Evolutionary conservation across 2,888 invertebrate genomes (phyloP), one percentile per base, ranked within the genome.

Genomic region (Nephrotoma guestfalica): DNA sequence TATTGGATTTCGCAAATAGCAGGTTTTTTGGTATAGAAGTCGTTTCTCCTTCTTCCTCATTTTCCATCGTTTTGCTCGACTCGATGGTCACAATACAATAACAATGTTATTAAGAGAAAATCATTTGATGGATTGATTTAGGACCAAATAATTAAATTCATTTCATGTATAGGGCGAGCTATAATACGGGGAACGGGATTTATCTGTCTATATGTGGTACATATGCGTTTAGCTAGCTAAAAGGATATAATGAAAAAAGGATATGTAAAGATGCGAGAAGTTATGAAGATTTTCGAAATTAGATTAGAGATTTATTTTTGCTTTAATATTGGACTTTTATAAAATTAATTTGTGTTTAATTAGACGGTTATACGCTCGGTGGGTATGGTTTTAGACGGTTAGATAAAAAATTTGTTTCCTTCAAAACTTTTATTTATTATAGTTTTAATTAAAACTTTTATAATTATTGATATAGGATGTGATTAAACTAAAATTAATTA

Each of bases 51-150:
- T 5, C 9, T 11, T 11, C 30, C 71, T 30, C 30, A 30, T 11
- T 71, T 71, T 13, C 30, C 71, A 9, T 71, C 30, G 30, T 9
- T 71, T 30, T 30, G 71, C 30, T 3, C 30, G 30, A 30, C 30
- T 30, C 30, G 30, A 30, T 30, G 30, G 71, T 71, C 71, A 71
- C 71, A 9, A 9, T 71, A 84, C 84, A 41, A 84, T 84, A 84
- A 84, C 84, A 84, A 41, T 41, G 41, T 84, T 84, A 84, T 84
- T 84, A 84, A 84, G 84, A 84, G 84, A 84, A 84, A 84, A 84
- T 84, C 84, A 84, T 84, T 84, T 84, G 84, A 84, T 84, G 84
- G 84, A 84, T 84, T 84, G 84, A 84, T 84, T 84, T 84, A 84
- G 84, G 84, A 42, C 41, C 84, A 84, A 42, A 30, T 15, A 84